Evolutionary conservation across 2,888 invertebrate species (phyloP).

Genomic region (Diplolepis rosae): DNA sequence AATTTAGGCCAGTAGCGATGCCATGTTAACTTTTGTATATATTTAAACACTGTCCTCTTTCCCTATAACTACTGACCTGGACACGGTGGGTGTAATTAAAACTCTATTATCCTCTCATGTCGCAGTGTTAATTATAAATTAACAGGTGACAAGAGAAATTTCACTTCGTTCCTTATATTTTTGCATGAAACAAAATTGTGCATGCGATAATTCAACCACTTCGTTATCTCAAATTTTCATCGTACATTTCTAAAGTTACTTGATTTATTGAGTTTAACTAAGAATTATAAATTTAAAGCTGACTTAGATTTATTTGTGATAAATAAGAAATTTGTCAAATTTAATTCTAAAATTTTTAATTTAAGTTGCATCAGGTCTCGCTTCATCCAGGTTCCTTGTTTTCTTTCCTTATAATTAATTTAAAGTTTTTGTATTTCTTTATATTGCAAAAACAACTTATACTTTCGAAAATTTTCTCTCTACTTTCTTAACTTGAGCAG

Average conservation of each 20-base stretch:
- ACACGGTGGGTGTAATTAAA: constrained; percentile 19
- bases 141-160: not conserved
- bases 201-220: no score
- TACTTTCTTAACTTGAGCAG: constrained; percentile 17
- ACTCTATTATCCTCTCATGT: not conserved
- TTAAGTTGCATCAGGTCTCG: no score
- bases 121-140: not conserved
- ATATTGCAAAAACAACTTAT: not conserved
- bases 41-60: constrained; percentile 27
- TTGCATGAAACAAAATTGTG: no score
- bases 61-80: constrained; percentile 17
- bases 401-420: not conserved
- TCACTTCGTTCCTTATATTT: not conserved
- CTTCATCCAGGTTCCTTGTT: no score
- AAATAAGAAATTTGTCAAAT: no score
- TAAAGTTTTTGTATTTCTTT: not conserved
- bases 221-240: no score
- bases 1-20: constrained; percentile 24
- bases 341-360: no score
- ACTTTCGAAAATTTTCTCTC: constrained; percentile 30
- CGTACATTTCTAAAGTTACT: no score
- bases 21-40: constrained; percentile 3
- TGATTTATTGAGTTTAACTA: no score
- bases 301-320: no score
- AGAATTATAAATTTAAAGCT: no score